Percentiles rank a stretch among this genome's conserved stretches.
phyloP scores from a whole-genome alignment of 2,888 invertebrate genomes.

The Drosophila nr. perissopoda region DNA sequence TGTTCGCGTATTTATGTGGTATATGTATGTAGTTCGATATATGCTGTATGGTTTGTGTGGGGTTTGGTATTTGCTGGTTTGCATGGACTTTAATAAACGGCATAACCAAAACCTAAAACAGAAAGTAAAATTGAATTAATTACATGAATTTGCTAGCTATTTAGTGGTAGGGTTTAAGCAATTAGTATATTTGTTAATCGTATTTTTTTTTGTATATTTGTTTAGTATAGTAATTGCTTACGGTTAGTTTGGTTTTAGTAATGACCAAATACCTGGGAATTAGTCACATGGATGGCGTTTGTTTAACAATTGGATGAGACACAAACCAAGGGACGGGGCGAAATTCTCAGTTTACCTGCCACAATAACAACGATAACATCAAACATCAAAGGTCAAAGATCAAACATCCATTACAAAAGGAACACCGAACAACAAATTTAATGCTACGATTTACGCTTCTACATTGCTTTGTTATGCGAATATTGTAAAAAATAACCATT shows the following conservation, averaged over 20 bases:
- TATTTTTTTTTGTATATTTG: slow-evolving; percentile 7
- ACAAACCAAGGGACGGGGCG: slow-evolving; percentile 57
- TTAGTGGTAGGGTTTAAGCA: slow-evolving; percentile 23
- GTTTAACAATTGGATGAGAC: slow-evolving; percentile 47
- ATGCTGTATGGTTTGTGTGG: slow-evolving; percentile 52
- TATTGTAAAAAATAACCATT: slow-evolving; percentile 30
- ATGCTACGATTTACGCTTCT: slow-evolving; percentile 61
- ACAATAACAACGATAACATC: slow-evolving; percentile 62
- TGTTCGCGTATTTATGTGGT: slow-evolving; percentile 33
- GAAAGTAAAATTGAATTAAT: slow-evolving; percentile 57
- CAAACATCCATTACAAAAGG: slow-evolving; percentile 54
- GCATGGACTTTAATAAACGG: slow-evolving; percentile 74
- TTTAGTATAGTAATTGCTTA: slow-evolving; percentile 27
- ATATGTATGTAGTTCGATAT: slow-evolving; percentile 29
- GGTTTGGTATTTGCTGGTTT: slow-evolving; percentile 65
- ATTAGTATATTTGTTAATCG: slow-evolving; percentile 21
- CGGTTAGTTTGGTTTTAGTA: slow-evolving; percentile 41
- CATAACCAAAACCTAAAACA: slow-evolving; percentile 81
- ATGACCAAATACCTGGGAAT: slow-evolving; percentile 47
- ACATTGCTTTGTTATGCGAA: slow-evolving; percentile 63
- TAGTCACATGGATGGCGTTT: slow-evolving; percentile 58
- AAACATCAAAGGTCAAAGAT: slow-evolving; percentile 57
- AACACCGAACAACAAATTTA: slow-evolving; percentile 69
- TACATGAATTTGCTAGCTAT: slow-evolving; percentile 43
- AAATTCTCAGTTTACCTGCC: slow-evolving; percentile 72